Conservation (phyloP, 2,888 invertebrate genomes). For the Zele albiditarsus region DNA sequence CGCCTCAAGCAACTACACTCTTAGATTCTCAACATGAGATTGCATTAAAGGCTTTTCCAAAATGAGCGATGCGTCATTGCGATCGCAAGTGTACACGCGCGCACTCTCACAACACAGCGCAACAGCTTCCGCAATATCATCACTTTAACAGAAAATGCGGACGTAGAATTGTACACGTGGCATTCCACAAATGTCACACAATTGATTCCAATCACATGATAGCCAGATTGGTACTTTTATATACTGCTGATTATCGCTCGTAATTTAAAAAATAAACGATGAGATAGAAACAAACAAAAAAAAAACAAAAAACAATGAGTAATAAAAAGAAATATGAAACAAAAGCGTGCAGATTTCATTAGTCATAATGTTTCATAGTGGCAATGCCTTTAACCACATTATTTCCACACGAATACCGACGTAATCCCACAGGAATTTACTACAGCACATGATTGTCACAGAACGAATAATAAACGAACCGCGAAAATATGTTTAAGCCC, state of each 20-base stretch:
- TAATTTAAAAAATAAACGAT: not conserved
- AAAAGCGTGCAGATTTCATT: conserved; percentile 1
- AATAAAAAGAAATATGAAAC: not conserved
- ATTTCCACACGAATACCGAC: conserved; percentile 32
- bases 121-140: conserved; percentile 23
- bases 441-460: conserved; percentile 47
- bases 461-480: conserved; percentile 68
- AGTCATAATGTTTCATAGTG: conserved; percentile 8
- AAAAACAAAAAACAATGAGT: not conserved
- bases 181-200: conserved; percentile 3
- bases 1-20: conserved; percentile 38
- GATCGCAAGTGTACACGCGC: conserved; percentile 20
- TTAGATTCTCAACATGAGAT: conserved; percentile 66
- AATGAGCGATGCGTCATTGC: conserved; percentile 60
- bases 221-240: not conserved
- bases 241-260: not conserved
- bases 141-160: conserved; percentile 4
- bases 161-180: not conserved
- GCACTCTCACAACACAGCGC: not conserved
- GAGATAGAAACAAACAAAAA: not conserved
- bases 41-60: conserved; percentile 69
- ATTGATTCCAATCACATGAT: conserved; percentile 2
- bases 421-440: conserved; percentile 33
- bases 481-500: conserved; percentile 60
- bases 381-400: conserved; percentile 28